phyloP scores from a whole-genome alignment of 1,140 invertebrate genomes.

The Panagrolaimus sp. region DNA sequence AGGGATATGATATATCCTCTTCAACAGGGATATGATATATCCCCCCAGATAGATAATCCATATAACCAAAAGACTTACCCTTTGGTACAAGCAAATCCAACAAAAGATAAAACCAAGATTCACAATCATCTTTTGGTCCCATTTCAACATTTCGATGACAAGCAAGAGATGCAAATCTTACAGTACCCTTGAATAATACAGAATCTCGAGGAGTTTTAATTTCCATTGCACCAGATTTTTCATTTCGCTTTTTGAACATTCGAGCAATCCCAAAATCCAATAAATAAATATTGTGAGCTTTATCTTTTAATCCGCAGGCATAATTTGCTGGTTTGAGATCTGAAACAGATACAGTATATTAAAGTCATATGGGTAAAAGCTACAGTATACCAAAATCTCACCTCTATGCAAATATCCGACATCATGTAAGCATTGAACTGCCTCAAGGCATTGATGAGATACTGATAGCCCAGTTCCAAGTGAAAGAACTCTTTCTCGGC shows the following conservation, averaged over 20 bases:
- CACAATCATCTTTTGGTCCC: constrained; percentile 42
- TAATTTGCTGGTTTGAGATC: constrained; percentile 47
- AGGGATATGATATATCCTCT: no score
- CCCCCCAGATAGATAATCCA: no score
- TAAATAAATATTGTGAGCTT: constrained; percentile 34
- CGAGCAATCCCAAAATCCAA: constrained; percentile 47
- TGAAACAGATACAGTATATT: no score
- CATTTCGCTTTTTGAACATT: constrained; percentile 22
- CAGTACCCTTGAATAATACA: constrained; percentile 42
- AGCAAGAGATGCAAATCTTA: constrained; percentile 41
- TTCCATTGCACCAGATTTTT: constrained; percentile 38
- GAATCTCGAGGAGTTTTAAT: constrained; percentile 36
- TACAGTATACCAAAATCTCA: no score
- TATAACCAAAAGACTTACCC: no score
- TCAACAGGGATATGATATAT: no score
- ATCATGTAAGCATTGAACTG: constrained; percentile 39
- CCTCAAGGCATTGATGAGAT: constrained; percentile 41
- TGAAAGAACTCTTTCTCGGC: constrained; percentile 34
- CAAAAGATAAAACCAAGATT: constrained; percentile 43
- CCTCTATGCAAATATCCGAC: constrained; percentile 9
- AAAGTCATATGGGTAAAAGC: no score
- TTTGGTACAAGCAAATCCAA: constrained; percentile 30
- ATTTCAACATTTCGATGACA: constrained; percentile 37
- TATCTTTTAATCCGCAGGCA: constrained; percentile 29
- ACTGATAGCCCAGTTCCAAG: constrained; percentile 35